Evolutionary conservation across 2,113 vertebrate genomes (phyloP).

Genomic region (Passerina amoena): DNA sequence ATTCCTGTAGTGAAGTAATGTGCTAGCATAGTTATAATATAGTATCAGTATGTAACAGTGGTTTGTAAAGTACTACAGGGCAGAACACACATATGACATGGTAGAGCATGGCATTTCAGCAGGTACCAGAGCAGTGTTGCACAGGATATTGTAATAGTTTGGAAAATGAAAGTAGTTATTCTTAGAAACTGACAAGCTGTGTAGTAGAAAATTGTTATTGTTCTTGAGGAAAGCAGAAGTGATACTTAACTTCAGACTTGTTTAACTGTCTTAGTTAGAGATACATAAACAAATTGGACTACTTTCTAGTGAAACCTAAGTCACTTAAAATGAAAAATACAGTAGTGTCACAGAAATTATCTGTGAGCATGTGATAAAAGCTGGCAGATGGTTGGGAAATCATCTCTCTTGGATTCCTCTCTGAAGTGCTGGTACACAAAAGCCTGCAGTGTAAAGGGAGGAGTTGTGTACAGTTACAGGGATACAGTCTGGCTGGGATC

Average conservation of each 20-base stretch:
- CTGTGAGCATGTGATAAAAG: neutral
- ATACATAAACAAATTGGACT: neutral
- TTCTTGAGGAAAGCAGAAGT: constrained; percentile 45
- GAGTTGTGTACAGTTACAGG: neutral
- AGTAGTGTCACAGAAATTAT: neutral
- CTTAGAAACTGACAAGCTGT: neutral
- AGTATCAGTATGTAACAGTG: neutral
- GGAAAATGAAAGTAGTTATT: neutral
- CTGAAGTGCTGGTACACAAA: neutral
- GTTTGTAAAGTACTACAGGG: neutral
- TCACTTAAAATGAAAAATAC: neutral
- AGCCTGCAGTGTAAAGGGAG: neutral
- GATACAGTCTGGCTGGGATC: neutral
- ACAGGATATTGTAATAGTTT: neutral
- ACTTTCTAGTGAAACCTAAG: constrained; percentile 24
- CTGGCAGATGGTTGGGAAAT: neutral
- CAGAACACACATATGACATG: neutral
- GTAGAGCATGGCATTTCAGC: neutral
- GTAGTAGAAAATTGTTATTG: neutral
- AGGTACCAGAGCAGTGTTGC: neutral
- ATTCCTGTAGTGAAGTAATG: neutral
- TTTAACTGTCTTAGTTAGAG: neutral
- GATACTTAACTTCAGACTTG: neutral
- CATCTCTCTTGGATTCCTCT: neutral
- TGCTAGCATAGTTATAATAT: neutral